Evolutionary conservation across 1,140 invertebrate genomes (phyloP).

Genomic region (Aleiodes sp.): DNA sequence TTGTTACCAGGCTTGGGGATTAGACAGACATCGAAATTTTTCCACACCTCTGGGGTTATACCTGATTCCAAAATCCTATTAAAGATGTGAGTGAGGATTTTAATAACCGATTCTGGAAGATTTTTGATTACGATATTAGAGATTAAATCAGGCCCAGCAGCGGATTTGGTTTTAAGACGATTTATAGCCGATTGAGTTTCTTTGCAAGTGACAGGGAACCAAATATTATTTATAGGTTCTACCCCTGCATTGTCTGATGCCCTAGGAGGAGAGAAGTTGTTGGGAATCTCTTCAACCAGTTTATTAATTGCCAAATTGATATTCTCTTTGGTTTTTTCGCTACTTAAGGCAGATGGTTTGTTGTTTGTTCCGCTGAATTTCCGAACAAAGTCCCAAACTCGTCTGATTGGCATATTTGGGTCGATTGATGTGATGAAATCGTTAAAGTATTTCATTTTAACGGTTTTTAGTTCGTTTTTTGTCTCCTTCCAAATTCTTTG

Average conservation of each 20-base stretch:
- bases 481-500: background rate
- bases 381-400: background rate
- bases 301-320: no score
- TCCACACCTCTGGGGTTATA: constrained; percentile 28
- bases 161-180: constrained; percentile 22
- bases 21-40: constrained; percentile 21
- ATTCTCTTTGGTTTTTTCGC: no score
- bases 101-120: background rate
- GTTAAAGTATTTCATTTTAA: background rate
- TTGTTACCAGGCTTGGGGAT: constrained; percentile 29
- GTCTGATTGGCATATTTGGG: background rate
- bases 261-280: background rate
- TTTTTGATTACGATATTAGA: constrained; percentile 26
- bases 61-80: constrained; percentile 30
- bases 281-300: background rate
- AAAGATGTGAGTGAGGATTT: constrained; percentile 29
- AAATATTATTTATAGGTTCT: background rate
- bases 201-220: background rate
- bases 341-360: no score
- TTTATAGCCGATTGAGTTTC: constrained; percentile 17
- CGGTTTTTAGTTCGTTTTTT: background rate
- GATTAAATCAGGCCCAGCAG: constrained; percentile 37
- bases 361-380: background rate
- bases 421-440: background rate
- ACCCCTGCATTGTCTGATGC: background rate